phyloP scores from a whole-genome alignment of 2,797 vertebrate genomes.

The Remorina albescens region DNA sequence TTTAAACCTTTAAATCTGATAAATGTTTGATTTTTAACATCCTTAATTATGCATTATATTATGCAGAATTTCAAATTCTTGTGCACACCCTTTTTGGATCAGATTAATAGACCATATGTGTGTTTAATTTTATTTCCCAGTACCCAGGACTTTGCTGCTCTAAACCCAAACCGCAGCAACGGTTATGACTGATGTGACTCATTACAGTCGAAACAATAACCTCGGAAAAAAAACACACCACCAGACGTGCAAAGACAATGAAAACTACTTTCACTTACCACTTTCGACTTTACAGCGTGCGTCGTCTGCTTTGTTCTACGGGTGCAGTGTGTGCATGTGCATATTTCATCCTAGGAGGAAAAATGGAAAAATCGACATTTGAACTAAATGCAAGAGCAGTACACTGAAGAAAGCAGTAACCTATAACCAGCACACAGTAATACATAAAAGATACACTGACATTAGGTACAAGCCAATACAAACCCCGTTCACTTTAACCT shows the following conservation, averaged over 20 bases:
- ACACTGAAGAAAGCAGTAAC: background rate
- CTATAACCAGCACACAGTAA: background rate
- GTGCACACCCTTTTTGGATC: background rate
- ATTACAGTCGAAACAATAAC: slow-evolving; percentile 49
- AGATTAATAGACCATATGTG: background rate
- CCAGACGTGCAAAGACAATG: slow-evolving; percentile 64
- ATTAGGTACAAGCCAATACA: slow-evolving; percentile 25
- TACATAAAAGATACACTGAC: background rate
- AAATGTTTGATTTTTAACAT: background rate
- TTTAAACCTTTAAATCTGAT: background rate
- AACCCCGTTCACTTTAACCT: slow-evolving; percentile 18
- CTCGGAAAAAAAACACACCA: slow-evolving; percentile 57
- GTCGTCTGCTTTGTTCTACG: slow-evolving; percentile 74
- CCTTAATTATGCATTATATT: background rate
- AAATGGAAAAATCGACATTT: slow-evolving; percentile 27
- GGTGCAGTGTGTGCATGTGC: slow-evolving; percentile 79
- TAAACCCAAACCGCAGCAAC: slow-evolving; percentile 36
- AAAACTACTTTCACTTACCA: slow-evolving; percentile 80
- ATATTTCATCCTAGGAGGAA: slow-evolving; percentile 83
- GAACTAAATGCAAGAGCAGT: slow-evolving; percentile 29
- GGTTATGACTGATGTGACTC: slow-evolving; percentile 45
- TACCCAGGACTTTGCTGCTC: slow-evolving; percentile 22
- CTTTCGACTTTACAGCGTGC: slow-evolving; percentile 77
- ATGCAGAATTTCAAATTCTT: background rate
- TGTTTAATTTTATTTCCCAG: background rate